Evolutionary conservation across 2,797 vertebrate species (phyloP).

Genomic region (Pteronotus mesoamericanus): DNA sequence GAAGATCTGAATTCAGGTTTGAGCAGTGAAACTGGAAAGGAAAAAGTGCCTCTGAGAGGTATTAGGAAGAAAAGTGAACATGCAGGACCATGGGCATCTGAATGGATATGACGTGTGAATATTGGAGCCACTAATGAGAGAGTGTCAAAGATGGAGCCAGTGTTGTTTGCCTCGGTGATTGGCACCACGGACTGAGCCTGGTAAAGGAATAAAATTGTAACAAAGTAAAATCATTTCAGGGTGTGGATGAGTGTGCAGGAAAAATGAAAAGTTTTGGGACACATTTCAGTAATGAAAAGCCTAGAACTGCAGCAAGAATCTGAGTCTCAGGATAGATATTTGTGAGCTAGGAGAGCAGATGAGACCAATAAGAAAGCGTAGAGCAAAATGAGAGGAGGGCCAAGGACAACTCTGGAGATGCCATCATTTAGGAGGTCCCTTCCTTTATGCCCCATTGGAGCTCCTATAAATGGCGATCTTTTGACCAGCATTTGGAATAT

Average conservation of each 20-base stretch:
- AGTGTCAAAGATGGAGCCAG: fast-evolving
- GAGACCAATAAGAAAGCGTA: background rate
- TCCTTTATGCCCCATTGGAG: background rate
- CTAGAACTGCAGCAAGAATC: background rate
- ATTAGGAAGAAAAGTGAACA: background rate
- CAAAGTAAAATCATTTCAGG: background rate
- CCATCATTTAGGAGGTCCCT: background rate
- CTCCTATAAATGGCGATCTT: background rate
- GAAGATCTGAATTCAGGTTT: background rate
- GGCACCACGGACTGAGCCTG: background rate
- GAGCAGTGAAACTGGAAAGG: background rate
- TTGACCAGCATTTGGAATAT: background rate
- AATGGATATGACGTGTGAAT: fast-evolving
- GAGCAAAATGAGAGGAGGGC: background rate
- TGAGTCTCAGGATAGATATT: background rate
- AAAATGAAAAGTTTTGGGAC: background rate
- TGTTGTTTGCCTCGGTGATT: background rate
- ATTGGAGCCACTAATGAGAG: background rate
- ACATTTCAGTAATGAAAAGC: background rate
- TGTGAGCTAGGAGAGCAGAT: background rate
- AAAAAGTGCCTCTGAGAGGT: background rate
- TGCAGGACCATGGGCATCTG: background rate
- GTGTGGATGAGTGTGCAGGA: too few relatives aligned
- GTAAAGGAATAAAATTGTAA: background rate
- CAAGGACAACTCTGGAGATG: background rate